Conservation (phyloP, 1,140 invertebrate species). For the Ceratosolen fusciceps region DNA sequence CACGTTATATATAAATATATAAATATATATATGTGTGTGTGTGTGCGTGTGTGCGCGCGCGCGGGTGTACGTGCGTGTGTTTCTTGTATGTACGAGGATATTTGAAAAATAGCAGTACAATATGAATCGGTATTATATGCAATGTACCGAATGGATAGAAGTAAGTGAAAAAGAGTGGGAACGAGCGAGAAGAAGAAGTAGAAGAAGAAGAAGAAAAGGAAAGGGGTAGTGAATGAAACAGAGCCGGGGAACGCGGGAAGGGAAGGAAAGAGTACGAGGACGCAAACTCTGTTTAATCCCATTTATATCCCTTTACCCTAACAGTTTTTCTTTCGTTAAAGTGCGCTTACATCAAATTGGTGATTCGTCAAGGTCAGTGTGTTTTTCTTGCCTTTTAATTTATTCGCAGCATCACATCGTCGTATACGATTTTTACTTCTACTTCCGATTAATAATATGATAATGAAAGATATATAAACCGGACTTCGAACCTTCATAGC, state of each 20-base stretch:
- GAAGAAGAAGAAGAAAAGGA: constrained; percentile 16
- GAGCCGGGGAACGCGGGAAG: not conserved
- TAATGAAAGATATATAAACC: constrained; percentile 22
- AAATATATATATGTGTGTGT: too few relatives aligned
- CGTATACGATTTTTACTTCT: constrained; percentile 39
- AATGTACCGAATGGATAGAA: constrained; percentile 1
- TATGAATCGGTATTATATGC: constrained; percentile 14
- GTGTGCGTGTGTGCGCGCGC: too few relatives aligned
- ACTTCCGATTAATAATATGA: constrained; percentile 35
- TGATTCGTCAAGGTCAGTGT: constrained; percentile 44
- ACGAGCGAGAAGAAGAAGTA: not conserved
- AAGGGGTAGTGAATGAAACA: not conserved
- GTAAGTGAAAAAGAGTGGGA: too few relatives aligned
- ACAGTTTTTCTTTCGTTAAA: constrained; percentile 41
- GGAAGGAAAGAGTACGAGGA: constrained; percentile 15
- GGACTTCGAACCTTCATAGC: constrained; percentile 27
- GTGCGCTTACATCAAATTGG: constrained; percentile 36
- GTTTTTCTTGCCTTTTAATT: constrained; percentile 46
- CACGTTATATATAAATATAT: too few relatives aligned
- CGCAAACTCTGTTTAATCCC: constrained; percentile 32
- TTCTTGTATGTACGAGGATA: constrained; percentile 16
- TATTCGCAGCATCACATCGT: constrained; percentile 28
- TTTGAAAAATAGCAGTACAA: constrained; percentile 2
- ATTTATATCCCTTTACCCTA: constrained; percentile 27
- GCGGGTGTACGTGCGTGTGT: too few relatives aligned